Evolutionary conservation across 1,140 invertebrate species (phyloP).

Genomic region (Diplogasteroides magnus): DNA sequence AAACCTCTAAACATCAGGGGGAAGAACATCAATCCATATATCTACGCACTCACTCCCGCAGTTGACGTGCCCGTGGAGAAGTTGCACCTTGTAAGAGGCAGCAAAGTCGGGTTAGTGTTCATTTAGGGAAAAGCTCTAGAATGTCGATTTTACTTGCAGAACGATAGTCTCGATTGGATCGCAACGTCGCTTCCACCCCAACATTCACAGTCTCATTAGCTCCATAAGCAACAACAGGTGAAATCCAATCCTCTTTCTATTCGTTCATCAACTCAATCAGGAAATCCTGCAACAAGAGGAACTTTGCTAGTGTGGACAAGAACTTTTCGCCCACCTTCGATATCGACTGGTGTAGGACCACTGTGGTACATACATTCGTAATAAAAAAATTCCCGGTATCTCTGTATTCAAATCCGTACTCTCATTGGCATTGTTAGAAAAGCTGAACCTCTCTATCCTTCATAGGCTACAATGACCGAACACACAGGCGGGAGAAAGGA

Average conservation of each 20-base stretch:
- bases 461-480: too few relatives aligned
- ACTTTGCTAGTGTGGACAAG: conserved; percentile 39
- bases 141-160: conserved; percentile 28
- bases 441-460: too few relatives aligned
- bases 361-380: conserved; percentile 30
- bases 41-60: conserved; percentile 41
- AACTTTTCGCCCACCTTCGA: conserved; percentile 35
- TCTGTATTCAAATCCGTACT: neutral
- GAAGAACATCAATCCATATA: conserved; percentile 43
- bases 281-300: conserved; percentile 38
- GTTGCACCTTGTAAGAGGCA: conserved; percentile 7
- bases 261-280: conserved; percentile 33
- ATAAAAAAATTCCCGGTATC: neutral
- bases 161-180: conserved; percentile 46
- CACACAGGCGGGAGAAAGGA: too few relatives aligned
- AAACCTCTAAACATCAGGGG: too few relatives aligned
- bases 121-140: neutral
- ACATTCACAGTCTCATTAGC: conserved; percentile 37
- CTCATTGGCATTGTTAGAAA: too few relatives aligned
- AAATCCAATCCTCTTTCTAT: too few relatives aligned
- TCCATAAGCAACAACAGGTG: too few relatives aligned
- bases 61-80: conserved; percentile 10
- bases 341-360: conserved; percentile 46
- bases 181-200: conserved; percentile 40
- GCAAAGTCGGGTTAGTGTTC: conserved; percentile 4